Percentiles rank a stretch among this genome's conserved stretches.
Evolutionary conservation across 2,797 vertebrate species (phyloP).

Genomic region (Echiichthys vipera): DNA sequence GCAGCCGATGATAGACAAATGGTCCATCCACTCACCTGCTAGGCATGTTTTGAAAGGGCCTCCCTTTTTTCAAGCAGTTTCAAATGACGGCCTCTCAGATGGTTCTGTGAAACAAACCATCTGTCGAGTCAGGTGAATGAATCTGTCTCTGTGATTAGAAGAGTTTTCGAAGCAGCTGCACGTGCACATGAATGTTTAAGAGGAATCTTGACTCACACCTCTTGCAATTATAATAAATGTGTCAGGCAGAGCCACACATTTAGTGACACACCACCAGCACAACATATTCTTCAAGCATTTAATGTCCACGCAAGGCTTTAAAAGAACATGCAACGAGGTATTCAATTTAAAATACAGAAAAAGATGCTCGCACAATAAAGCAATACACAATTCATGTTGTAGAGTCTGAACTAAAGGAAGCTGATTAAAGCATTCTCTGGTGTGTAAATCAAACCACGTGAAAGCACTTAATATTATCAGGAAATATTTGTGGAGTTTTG

Average conservation of each 20-base stretch:
- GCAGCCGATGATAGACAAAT: too few species aligned
- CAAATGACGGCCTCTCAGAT: too few species aligned
- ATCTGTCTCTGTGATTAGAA: not conserved
- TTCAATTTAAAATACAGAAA: not conserved
- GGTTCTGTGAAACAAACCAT: too few species aligned
- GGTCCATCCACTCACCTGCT: too few species aligned
- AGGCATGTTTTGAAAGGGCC: too few species aligned
- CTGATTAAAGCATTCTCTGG: not conserved
- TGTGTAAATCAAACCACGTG: conserved; percentile 7
- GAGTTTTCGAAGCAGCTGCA: not conserved
- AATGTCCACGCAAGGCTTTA: not conserved
- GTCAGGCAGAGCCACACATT: not conserved
- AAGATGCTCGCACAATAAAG: not conserved
- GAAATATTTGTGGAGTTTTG: not conserved
- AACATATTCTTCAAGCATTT: not conserved
- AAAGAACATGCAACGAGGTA: not conserved
- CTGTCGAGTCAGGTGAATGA: too few species aligned
- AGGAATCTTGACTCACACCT: not conserved
- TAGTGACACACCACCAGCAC: not conserved
- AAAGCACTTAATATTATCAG: not conserved
- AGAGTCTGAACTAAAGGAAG: not conserved
- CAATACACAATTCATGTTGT: not conserved
- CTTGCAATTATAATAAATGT: not conserved
- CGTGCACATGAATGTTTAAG: not conserved
- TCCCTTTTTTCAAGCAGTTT: too few species aligned